Base-by-base conservation (phyloP, 2,113 vertebrate species). In the Megaptera novaeangliae region DNA sequence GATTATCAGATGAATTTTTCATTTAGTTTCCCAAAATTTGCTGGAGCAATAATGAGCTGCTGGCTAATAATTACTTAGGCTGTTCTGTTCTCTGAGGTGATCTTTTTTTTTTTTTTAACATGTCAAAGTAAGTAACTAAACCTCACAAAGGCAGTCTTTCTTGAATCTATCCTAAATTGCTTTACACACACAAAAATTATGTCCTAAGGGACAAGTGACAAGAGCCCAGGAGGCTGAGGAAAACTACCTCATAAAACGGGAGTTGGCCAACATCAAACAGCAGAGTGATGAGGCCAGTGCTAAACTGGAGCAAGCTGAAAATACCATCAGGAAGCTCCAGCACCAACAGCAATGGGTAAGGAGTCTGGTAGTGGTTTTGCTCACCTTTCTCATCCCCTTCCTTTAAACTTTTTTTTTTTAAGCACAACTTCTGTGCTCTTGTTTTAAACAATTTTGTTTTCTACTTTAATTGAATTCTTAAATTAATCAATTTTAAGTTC, bases 171-270 rank as follows among this genome's bases (percentile, higher is more conserved):
- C 96, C 80, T 98, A 97, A 98, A 98, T 97, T 98, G 98, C 98
- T 98, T 98, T 98, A 98, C 77, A 97, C 97, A 95, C 98, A 98
- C 97, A 96, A 98, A 99, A 99, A 99, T 99, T 99, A 99, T 99
- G 99, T 99, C 99, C 99, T 98, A 99, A 99, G 99, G 99, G 99
- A 99, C 99, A 99, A 99, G 99, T 99, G 99, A 99, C 99, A 98
- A 99, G 99, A 98, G 99, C 99, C 98, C 99, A 99, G 99, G 99
- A 99, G 99, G 99, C 99, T 94, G 99, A 99, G 99, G 99, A 99
- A 99, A 99, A 99, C 99, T 99, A 99, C 99, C 99, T 99, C 98
- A 99, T 99, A 99, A 99, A 99, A 99, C 99, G 99, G 99, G 99
- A 99, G 99, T 99, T 99, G 99, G 99, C 99, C 99, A 99, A 99